Evolutionary conservation across 2,797 vertebrate species (phyloP).

Genomic region (Thamnophis elegans): DNA sequence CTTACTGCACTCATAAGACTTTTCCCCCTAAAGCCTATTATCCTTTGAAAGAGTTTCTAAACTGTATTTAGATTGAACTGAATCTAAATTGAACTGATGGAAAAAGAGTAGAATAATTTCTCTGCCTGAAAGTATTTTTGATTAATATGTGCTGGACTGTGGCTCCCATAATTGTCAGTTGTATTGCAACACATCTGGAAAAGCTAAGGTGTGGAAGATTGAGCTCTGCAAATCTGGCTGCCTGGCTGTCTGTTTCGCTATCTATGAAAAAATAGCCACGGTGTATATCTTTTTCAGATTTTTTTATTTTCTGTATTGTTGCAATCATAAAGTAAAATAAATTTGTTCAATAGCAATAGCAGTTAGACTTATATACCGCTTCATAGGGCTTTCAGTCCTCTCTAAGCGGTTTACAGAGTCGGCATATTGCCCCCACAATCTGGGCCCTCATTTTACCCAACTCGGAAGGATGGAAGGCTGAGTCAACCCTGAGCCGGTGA

Average conservation of each 20-base stretch:
- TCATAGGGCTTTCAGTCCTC: too few species aligned
- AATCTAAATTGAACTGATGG: neutral
- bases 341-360: too few species aligned
- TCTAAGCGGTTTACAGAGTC: too few species aligned
- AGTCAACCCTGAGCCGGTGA: too few species aligned
- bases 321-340: neutral
- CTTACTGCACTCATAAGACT: neutral
- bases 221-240: neutral
- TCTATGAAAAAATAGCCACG: neutral
- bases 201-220: neutral
- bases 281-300: neutral
- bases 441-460: too few species aligned
- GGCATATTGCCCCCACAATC: too few species aligned
- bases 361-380: too few species aligned
- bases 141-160: neutral
- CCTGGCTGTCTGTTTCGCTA: neutral
- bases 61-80: neutral
- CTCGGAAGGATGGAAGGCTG: too few species aligned
- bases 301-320: neutral
- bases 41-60: neutral
- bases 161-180: neutral
- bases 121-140: neutral
- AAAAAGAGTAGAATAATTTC: neutral
- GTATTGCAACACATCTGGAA: neutral
- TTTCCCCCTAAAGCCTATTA: neutral